phyloP scores from a whole-genome alignment of 1,140 invertebrate species.

The Drosophila chauvacae region DNA sequence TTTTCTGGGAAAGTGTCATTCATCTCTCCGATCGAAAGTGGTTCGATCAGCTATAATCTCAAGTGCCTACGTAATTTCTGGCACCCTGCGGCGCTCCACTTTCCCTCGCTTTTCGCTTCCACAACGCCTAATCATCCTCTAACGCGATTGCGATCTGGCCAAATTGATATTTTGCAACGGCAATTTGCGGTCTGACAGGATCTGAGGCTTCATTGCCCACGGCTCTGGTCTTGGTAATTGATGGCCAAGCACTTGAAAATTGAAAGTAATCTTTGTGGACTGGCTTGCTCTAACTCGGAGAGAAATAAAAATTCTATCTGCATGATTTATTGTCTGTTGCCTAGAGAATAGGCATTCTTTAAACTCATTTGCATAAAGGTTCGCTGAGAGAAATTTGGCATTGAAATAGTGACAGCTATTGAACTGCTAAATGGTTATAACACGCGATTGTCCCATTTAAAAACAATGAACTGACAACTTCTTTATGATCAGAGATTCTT shows the following conservation, averaged over 20 bases:
- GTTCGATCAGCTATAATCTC: conserved; percentile 39
- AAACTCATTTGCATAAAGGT: conserved; percentile 17
- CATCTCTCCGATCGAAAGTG: conserved; percentile 71
- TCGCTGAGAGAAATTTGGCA: neutral
- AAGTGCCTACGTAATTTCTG: conserved; percentile 68
- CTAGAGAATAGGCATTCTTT: neutral
- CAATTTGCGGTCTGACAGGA: conserved; percentile 57
- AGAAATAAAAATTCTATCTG: neutral
- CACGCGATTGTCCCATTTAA: conserved; percentile 9
- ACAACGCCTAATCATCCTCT: conserved; percentile 52
- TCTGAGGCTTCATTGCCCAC: conserved; percentile 18
- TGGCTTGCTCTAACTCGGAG: neutral
- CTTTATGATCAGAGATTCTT: neutral
- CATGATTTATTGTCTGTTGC: neutral
- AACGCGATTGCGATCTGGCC: conserved; percentile 24
- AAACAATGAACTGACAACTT: conserved; percentile 2
- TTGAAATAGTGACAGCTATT: conserved; percentile 2
- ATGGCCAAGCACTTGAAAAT: conserved; percentile 37
- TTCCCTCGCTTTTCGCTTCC: conserved; percentile 57
- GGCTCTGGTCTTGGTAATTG: conserved; percentile 25
- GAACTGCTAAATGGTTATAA: conserved; percentile 7
- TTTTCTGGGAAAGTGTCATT: conserved; percentile 56
- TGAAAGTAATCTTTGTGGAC: conserved; percentile 39
- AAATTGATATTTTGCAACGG: conserved; percentile 74
- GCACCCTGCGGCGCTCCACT: conserved; percentile 40